Evolutionary conservation across 2,888 invertebrate species (phyloP).

Genomic region (Zhuqinia jingwanae): DNA sequence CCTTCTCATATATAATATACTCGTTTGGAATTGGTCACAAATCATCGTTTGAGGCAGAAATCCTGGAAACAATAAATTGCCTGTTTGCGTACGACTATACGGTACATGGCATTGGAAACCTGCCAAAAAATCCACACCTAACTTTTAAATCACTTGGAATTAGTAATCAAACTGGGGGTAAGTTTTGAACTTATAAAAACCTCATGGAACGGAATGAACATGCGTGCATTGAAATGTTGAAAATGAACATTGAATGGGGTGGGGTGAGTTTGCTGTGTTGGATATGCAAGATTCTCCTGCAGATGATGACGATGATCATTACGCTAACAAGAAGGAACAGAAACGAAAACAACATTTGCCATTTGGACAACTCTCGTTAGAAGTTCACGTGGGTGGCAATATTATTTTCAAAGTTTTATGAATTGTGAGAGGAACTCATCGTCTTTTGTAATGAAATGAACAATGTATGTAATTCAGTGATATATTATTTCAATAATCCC

Average conservation of each 20-base stretch:
- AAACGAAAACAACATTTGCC: slow-evolving; percentile 41
- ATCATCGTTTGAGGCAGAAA: slow-evolving; percentile 67
- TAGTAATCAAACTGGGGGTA: slow-evolving; percentile 36
- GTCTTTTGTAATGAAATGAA: too few species aligned
- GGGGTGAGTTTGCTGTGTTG: slow-evolving; percentile 55
- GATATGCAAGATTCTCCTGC: slow-evolving; percentile 50
- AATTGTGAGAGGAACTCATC: slow-evolving; percentile 60
- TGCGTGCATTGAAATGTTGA: slow-evolving; percentile 63
- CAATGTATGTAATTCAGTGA: too few species aligned
- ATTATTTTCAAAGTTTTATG: slow-evolving; percentile 59
- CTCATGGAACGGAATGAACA: slow-evolving; percentile 65
- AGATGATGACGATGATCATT: not conserved
- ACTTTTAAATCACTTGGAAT: slow-evolving; percentile 52
- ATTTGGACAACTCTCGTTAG: slow-evolving; percentile 58
- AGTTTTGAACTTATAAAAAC: slow-evolving; percentile 33
- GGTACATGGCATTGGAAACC: slow-evolving; percentile 55
- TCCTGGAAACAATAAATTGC: slow-evolving; percentile 60
- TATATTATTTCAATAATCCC: too few species aligned
- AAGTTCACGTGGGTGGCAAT: slow-evolving; percentile 53
- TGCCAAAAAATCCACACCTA: slow-evolving; percentile 41
- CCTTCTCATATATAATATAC: slow-evolving; percentile 65
- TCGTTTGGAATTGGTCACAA: slow-evolving; percentile 69
- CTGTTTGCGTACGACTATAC: slow-evolving; percentile 66
- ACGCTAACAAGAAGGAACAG: not conserved
- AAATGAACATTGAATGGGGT: slow-evolving; percentile 70